A percentile compares a stretch with the other conserved stretches of the same genome.
Conservation (phyloP, 2,888 invertebrate genomes). For the Cataglyphis altisquamis region DNA sequence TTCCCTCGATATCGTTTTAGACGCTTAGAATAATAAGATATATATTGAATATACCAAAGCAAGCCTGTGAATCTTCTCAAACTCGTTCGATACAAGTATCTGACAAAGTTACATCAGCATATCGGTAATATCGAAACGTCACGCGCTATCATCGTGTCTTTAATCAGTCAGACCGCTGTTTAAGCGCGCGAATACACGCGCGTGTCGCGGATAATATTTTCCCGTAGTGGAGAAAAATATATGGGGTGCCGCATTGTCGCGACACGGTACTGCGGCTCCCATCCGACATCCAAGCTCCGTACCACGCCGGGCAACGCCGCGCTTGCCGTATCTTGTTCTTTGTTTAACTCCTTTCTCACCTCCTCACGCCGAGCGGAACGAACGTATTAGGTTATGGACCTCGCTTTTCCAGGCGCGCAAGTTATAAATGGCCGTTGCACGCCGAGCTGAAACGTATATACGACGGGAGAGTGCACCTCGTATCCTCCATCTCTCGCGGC, state of each 20-base stretch:
- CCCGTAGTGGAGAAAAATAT: not conserved
- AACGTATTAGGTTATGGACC: slow-evolving; percentile 78
- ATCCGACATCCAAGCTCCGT: slow-evolving; percentile 61
- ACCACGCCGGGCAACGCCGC: slow-evolving; percentile 57
- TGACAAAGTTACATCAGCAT: not conserved
- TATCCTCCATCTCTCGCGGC: slow-evolving; percentile 68
- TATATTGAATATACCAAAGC: slow-evolving; percentile 17
- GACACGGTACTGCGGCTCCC: slow-evolving; percentile 58
- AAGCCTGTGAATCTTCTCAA: not conserved
- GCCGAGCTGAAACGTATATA: slow-evolving; percentile 79
- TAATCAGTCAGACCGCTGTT: no score
- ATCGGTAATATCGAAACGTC: no score
- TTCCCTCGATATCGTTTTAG: slow-evolving; percentile 8
- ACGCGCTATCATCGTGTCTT: not conserved
- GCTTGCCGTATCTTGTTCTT: slow-evolving; percentile 69
- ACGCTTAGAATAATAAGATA: not conserved
- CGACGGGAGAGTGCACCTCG: slow-evolving; percentile 62
- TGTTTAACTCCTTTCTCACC: slow-evolving; percentile 75
- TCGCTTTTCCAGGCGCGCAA: slow-evolving; percentile 77
- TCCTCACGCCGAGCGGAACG: slow-evolving; percentile 67
- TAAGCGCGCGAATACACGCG: not conserved
- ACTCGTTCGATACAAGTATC: not conserved
- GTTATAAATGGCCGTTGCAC: slow-evolving; percentile 80
- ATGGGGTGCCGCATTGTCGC: slow-evolving; percentile 63
- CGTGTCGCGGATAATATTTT: slow-evolving; percentile 1